These are phyloP conservation scores for Aradophagus sp. DNA, from an alignment of 1,140 invertebrate species.

Conservation along the genomic window DNA sequence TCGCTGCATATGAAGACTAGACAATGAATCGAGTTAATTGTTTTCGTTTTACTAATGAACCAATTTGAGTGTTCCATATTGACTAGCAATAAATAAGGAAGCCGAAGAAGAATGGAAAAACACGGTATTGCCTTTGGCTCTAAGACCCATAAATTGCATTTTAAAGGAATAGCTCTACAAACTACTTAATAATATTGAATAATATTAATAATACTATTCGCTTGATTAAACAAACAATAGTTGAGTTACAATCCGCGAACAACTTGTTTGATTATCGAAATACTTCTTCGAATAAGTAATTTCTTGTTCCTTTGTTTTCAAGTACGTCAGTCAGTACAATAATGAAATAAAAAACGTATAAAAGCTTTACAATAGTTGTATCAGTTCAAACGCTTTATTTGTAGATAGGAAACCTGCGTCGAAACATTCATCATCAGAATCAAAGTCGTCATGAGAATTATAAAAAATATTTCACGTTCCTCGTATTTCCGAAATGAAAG, in stretches of 20 bases:
- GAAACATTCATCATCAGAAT: slow-evolving; percentile 24
- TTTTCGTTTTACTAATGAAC: too few species aligned
- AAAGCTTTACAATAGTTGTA: slow-evolving; percentile 40
- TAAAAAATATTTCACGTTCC: slow-evolving; percentile 27
- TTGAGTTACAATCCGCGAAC: slow-evolving; percentile 47
- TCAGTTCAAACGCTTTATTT: slow-evolving; percentile 23
- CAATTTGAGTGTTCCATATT: slow-evolving; percentile 32
- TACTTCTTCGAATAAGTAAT: too few species aligned
- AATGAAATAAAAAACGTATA: slow-evolving; percentile 40
- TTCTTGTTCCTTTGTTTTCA: too few species aligned
- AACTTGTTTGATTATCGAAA: slow-evolving; percentile 53
- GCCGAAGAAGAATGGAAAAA: slow-evolving; percentile 30
- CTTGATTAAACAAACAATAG: slow-evolving; percentile 37
- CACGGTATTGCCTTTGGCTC: slow-evolving; percentile 54
- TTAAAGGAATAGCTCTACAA: slow-evolving; percentile 56
- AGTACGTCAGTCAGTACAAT: too few species aligned
- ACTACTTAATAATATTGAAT: slow-evolving; percentile 43
- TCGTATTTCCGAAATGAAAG: slow-evolving; percentile 36
- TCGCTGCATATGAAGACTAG: too few species aligned
- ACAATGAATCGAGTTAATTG: too few species aligned
- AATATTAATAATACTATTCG: slow-evolving; percentile 55
- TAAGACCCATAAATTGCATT: slow-evolving; percentile 52
- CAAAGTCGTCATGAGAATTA: slow-evolving; percentile 30
- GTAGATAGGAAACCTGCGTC: slow-evolving; percentile 21
- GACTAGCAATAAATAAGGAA: slow-evolving; percentile 47